These are phyloP conservation scores for Enteromius mattozi DNA, from an alignment of 2,797 vertebrate species.

Conservation along the genomic window DNA sequence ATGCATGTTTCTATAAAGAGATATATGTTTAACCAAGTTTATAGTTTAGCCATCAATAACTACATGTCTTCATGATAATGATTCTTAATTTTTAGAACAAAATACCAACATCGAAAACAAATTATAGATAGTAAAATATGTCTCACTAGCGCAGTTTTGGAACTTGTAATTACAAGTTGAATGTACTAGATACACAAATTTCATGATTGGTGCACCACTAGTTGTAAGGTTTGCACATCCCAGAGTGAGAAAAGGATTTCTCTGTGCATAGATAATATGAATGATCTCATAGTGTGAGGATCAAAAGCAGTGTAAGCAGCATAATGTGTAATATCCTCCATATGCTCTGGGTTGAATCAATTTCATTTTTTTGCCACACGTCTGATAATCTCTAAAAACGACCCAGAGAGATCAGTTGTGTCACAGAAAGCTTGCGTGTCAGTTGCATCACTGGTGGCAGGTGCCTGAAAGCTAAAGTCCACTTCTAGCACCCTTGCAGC, in stretches of 20 bases:
- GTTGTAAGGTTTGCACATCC: background rate
- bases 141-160: background rate
- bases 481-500: slow-evolving; percentile 11
- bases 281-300: background rate
- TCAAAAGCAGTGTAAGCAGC: background rate
- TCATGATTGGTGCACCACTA: background rate
- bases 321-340: background rate
- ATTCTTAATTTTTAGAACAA: background rate
- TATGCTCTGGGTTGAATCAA: slow-evolving; percentile 3
- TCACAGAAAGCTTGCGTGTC: background rate
- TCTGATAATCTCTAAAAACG: background rate
- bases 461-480: slow-evolving; percentile 12
- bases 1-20: background rate
- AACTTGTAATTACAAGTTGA: background rate
- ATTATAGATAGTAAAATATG: background rate
- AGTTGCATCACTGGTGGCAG: slow-evolving; percentile 5
- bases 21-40: background rate
- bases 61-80: background rate
- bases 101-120: background rate
- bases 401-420: background rate
- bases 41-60: background rate
- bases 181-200: background rate
- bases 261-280: background rate
- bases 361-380: background rate
- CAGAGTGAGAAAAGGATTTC: background rate